Conservation (phyloP, 2,797 vertebrate species). For the Lepilemur ruficaudatus region DNA sequence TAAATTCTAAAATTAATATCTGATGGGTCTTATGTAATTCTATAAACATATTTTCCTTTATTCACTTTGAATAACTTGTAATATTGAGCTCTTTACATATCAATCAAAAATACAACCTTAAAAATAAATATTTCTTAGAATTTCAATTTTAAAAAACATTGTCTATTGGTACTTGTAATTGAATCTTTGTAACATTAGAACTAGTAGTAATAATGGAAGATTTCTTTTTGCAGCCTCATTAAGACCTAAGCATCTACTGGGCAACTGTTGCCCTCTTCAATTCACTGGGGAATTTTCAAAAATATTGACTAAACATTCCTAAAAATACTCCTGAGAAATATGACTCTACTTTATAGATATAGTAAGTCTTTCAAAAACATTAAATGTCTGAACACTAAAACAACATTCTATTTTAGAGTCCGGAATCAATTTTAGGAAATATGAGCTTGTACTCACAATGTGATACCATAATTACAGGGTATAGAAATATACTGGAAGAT, state of each 20-base stretch:
- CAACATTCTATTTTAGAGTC: conserved; percentile 15
- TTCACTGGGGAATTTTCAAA: not conserved
- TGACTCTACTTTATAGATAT: not conserved
- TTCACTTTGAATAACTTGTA: not conserved
- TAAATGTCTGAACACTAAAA: not conserved
- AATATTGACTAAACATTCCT: not conserved
- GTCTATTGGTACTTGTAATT: not conserved
- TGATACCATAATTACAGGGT: not conserved
- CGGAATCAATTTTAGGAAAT: conserved; percentile 16
- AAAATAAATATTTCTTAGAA: not conserved
- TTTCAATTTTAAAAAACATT: not conserved
- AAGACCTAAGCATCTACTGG: not conserved
- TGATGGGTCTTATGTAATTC: not conserved
- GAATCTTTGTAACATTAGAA: not conserved
- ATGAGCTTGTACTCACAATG: not conserved
- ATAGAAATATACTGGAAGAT: not conserved
- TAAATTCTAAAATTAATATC: not conserved
- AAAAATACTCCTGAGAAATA: conserved; percentile 4
- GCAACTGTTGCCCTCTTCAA: not conserved
- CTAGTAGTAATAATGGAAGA: not conserved
- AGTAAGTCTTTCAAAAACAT: conserved; percentile 20
- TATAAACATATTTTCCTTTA: not conserved
- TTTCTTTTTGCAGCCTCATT: not conserved
- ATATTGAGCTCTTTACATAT: not conserved
- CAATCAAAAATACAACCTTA: not conserved